Conservation (phyloP, 2,797 vertebrate species). For the Silurus lanzhouensis region DNA sequence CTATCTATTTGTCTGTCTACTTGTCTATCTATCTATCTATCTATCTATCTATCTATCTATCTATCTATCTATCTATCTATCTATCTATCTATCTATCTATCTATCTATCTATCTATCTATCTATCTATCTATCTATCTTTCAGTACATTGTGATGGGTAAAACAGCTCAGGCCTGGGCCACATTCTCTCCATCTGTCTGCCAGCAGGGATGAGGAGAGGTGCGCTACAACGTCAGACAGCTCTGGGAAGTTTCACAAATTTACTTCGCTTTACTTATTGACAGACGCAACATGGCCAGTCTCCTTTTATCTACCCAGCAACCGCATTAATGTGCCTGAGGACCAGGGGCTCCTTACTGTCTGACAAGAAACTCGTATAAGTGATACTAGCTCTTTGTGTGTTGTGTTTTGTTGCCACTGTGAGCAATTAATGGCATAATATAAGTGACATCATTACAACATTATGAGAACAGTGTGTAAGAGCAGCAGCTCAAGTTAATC, state of each 20-base stretch:
- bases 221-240: conserved; percentile 53
- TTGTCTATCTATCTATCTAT: too few species aligned
- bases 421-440: conserved; percentile 31
- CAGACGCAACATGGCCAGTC: conserved; percentile 47
- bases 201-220: conserved; percentile 50
- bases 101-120: too few species aligned
- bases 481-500: conserved; percentile 27
- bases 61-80: too few species aligned
- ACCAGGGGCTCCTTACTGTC: conserved; percentile 47
- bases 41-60: too few species aligned
- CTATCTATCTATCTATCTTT: too few species aligned
- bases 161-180: conserved; percentile 24
- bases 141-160: conserved; percentile 32
- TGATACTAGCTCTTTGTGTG: background rate
- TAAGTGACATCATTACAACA: conserved; percentile 12
- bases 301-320: conserved; percentile 55
- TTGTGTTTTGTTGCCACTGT: conserved; percentile 13
- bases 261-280: conserved; percentile 59
- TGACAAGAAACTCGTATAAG: conserved; percentile 11
- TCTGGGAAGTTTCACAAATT: conserved; percentile 64
- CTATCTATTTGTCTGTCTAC: too few species aligned
- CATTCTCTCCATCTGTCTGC: conserved; percentile 28
- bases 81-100: background rate
- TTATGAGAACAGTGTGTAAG: conserved; percentile 2
- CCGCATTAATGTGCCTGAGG: conserved; percentile 30